Conservation (phyloP, 2,797 vertebrate species). For the Anguilla pacifica region DNA sequence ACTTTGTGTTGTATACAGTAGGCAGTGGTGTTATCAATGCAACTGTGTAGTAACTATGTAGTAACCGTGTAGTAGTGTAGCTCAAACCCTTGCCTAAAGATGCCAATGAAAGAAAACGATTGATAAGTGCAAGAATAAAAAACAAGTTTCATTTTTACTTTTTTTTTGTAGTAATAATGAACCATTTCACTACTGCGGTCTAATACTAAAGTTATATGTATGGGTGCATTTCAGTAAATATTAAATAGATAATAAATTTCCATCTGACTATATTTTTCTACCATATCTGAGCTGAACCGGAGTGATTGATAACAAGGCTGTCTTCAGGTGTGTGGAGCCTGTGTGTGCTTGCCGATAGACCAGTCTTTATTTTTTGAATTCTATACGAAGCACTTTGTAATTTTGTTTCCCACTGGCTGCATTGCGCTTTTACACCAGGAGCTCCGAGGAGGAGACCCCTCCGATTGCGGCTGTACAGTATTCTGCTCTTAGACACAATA, state of each 20-base stretch:
- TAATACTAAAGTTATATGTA: constrained; percentile 61
- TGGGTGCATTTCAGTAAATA: constrained; percentile 69
- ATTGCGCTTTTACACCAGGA: constrained; percentile 42
- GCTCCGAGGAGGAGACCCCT: neutral
- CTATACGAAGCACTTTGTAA: constrained; percentile 77
- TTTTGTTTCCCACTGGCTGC: constrained; percentile 75
- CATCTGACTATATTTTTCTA: constrained; percentile 85
- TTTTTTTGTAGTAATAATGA: constrained; percentile 62
- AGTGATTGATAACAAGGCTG: constrained; percentile 43
- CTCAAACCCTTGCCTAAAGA: constrained; percentile 72
- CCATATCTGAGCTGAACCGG: constrained; percentile 76
- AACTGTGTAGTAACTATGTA: constrained; percentile 64
- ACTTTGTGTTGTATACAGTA: constrained; percentile 72
- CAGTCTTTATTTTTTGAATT: constrained; percentile 69
- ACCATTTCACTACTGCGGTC: constrained; percentile 64
- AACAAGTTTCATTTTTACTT: constrained; percentile 44
- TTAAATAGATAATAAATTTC: constrained; percentile 68
- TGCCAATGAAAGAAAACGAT: constrained; percentile 74
- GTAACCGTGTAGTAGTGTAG: constrained; percentile 45
- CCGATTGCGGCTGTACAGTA: too few species aligned
- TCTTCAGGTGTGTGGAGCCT: constrained; percentile 31
- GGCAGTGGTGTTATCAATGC: constrained; percentile 79
- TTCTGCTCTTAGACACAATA: neutral
- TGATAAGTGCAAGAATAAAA: constrained; percentile 66
- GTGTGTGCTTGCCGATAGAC: constrained; percentile 66